Conservation (phyloP, 2,888 invertebrate species). For the Pseudolycoriella hygida region DNA sequence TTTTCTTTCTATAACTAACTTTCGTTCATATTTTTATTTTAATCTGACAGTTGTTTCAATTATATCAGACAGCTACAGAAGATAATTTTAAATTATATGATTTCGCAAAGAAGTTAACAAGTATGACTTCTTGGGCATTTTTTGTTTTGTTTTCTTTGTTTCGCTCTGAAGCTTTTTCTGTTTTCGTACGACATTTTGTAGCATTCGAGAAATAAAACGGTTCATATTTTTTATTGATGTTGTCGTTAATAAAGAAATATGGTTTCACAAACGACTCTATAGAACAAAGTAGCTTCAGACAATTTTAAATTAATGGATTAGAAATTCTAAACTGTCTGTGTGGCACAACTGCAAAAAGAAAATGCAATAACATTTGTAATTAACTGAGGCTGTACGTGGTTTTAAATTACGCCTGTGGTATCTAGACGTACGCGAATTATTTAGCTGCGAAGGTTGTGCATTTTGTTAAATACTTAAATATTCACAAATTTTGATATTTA, state of each 20-base stretch:
- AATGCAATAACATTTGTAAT: no score
- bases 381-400: no score
- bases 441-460: no score
- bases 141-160: neutral
- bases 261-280: neutral
- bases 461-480: no score
- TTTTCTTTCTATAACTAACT: neutral
- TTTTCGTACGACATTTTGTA: no score
- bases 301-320: neutral
- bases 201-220: no score
- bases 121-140: conserved; percentile 1
- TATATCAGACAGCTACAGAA: conserved; percentile 1
- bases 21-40: neutral
- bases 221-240: neutral
- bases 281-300: neutral
- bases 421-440: no score
- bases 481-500: no score
- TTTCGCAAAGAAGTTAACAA: conserved; percentile 1
- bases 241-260: conserved; percentile 1
- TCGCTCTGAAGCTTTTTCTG: neutral
- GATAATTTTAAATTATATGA: conserved; percentile 1
- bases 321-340: no score
- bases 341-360: no score
- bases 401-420: no score
- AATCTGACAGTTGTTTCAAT: conserved; percentile 2